Evolutionary conservation across 2,797 vertebrate genomes (phyloP).

Genomic region (Buphagus erythrorhynchus): DNA sequence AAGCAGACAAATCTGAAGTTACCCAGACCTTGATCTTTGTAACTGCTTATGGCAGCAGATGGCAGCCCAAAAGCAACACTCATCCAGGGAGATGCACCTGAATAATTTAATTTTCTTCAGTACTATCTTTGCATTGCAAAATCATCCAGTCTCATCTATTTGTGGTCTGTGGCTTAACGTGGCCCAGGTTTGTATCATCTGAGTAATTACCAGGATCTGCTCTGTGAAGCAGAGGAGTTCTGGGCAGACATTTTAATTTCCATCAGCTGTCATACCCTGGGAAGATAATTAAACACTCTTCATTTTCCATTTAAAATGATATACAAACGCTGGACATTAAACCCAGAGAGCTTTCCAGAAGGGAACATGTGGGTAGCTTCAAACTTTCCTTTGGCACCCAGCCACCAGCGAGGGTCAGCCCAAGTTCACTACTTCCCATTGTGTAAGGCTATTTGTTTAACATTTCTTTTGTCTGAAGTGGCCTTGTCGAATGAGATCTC

Average conservation of each 20-base stretch:
- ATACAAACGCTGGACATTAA: not conserved
- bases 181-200: not conserved
- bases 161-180: not conserved
- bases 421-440: conserved; percentile 69
- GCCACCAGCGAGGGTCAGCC: conserved; percentile 59
- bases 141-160: not conserved
- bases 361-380: conserved; percentile 33
- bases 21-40: not conserved
- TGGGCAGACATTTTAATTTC: conserved; percentile 3
- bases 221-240: not conserved
- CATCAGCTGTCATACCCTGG: conserved; percentile 7
- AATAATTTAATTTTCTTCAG: not conserved
- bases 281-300: conserved; percentile 43
- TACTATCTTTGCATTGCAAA: not conserved
- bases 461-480: conserved; percentile 72
- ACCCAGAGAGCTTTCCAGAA: conserved; percentile 54
- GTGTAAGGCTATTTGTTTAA: conserved; percentile 66
- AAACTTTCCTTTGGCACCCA: conserved; percentile 60
- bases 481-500: conserved; percentile 47
- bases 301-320: conserved; percentile 23
- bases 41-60: not conserved
- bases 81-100: not conserved
- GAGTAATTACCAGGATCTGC: not conserved
- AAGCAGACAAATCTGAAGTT: not conserved
- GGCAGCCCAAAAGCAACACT: not conserved